A percentile compares a stretch with the other conserved stretches of the same genome.
phyloP scores from a whole-genome alignment of 2,888 invertebrate species.

The Amphiduros pacificus region DNA sequence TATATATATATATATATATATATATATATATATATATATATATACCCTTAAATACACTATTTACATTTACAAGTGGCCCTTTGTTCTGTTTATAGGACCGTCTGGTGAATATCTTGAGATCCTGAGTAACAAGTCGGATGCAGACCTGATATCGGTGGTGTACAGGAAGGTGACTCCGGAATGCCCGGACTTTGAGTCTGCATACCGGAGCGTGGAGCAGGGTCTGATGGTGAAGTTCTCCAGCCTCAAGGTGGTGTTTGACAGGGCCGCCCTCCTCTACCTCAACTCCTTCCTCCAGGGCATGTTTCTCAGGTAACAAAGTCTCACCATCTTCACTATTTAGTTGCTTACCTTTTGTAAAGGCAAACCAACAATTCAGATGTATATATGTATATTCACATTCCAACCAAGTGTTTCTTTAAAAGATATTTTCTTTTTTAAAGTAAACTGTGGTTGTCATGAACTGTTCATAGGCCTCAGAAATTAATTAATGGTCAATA shows the following conservation, averaged over 20 bases:
- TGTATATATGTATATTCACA: neutral
- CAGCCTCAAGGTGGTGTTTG: constrained; percentile 69
- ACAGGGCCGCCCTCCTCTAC: constrained; percentile 74
- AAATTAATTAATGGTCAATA: too few relatives aligned
- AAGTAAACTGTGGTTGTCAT: too few relatives aligned
- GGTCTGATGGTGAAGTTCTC: constrained; percentile 74
- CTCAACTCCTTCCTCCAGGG: constrained; percentile 72
- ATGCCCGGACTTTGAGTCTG: constrained; percentile 80
- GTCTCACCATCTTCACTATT: too few relatives aligned
- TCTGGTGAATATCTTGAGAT: constrained; percentile 79
- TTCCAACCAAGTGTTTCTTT: too few relatives aligned
- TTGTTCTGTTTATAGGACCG: too few relatives aligned
- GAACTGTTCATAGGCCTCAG: too few relatives aligned
- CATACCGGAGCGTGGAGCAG: constrained; percentile 80
- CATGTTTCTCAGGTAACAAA: constrained; percentile 63
- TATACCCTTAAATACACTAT: too few relatives aligned
- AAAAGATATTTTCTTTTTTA: too few relatives aligned
- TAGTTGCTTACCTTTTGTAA: too few relatives aligned
- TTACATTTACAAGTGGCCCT: too few relatives aligned
- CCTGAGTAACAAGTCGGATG: constrained; percentile 65
- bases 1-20: too few relatives aligned
- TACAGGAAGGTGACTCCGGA: constrained; percentile 79
- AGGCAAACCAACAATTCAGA: neutral
- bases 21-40: too few relatives aligned
- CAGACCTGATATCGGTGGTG: constrained; percentile 72